Evolutionary conservation across 2,113 vertebrate species (phyloP).

Genomic region (Microtus richardsoni): DNA sequence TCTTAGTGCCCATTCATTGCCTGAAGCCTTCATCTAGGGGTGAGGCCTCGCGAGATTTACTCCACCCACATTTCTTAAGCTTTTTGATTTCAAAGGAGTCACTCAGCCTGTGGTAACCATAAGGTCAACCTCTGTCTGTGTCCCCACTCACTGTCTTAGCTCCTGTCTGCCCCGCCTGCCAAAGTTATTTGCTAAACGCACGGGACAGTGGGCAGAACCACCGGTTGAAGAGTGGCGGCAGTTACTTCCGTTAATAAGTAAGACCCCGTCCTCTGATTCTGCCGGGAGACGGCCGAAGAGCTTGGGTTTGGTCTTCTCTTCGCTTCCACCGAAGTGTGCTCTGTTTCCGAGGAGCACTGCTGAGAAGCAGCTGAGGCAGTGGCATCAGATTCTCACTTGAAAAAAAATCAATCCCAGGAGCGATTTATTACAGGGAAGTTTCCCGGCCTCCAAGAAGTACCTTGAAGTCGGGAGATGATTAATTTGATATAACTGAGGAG

Average conservation of each 20-base stretch:
- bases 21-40: neutral
- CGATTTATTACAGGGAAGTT: conserved; percentile 82
- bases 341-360: conserved; percentile 44
- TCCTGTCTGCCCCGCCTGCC: neutral
- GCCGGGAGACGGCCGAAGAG: neutral
- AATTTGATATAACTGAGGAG: conserved; percentile 83
- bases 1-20: neutral
- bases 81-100: neutral
- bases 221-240: neutral
- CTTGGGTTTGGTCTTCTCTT: conserved; percentile 17
- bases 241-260: conserved; percentile 15
- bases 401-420: conserved; percentile 82
- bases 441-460: conserved; percentile 81
- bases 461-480: conserved; percentile 84
- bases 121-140: neutral
- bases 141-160: neutral
- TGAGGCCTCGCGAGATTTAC: neutral
- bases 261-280: neutral
- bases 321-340: conserved; percentile 18
- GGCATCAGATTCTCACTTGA: conserved; percentile 76
- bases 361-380: conserved; percentile 65
- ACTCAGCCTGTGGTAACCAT: neutral
- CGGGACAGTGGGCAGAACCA: neutral
- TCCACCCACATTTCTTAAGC: neutral
- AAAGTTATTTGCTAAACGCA: conserved; percentile 22